Evolutionary conservation across 2,888 invertebrate species (phyloP).

Genomic region (Acanthopleura granulata): DNA sequence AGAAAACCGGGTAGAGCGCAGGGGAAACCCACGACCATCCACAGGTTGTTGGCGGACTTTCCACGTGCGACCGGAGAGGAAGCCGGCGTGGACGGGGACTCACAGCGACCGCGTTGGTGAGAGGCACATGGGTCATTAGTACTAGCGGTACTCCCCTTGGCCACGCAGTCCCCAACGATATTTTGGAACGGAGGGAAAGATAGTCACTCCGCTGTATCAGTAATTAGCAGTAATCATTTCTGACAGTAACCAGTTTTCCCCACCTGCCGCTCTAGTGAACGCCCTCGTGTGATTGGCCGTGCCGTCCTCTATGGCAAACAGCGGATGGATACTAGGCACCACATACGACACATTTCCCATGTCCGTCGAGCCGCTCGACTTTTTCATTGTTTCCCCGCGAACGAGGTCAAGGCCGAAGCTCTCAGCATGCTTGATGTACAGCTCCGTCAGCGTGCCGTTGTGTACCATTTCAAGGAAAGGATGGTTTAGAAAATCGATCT

Average conservation of each 20-base stretch:
- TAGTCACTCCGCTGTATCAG: no score
- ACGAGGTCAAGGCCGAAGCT: not conserved
- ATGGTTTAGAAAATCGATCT: not conserved
- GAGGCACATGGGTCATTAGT: no score
- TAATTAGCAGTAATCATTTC: no score
- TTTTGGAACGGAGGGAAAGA: no score
- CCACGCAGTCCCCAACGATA: no score
- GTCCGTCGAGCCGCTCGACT: slow-evolving; percentile 52
- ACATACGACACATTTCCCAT: slow-evolving; percentile 63
- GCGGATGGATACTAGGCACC: slow-evolving; percentile 57
- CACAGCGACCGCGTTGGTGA: no score
- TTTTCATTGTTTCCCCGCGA: not conserved
- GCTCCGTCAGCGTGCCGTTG: not conserved
- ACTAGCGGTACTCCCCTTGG: no score
- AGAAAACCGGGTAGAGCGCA: no score
- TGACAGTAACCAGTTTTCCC: not conserved
- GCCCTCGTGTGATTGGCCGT: slow-evolving; percentile 55
- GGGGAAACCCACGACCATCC: no score
- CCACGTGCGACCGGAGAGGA: no score
- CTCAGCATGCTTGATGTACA: not conserved
- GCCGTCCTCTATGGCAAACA: slow-evolving; percentile 35
- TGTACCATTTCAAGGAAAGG: not conserved
- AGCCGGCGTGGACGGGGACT: no score
- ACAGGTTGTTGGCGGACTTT: no score
- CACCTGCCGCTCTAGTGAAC: slow-evolving; percentile 57